These are phyloP conservation scores for Tachina grossa DNA, from an alignment of 2,888 invertebrate genomes.

Conservation along the genomic window DNA sequence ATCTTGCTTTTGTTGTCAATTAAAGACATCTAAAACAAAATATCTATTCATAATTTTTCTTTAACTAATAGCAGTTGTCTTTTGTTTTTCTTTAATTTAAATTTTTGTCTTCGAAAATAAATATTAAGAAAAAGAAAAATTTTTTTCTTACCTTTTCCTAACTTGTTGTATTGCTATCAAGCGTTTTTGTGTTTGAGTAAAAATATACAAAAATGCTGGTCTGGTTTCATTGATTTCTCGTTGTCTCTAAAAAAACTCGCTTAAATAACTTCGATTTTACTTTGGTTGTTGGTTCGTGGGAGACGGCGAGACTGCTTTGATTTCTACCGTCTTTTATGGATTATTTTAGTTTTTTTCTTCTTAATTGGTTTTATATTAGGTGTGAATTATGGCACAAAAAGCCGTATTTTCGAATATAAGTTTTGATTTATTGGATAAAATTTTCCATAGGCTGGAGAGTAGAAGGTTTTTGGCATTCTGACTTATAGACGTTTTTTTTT, in stretches of 20 bases:
- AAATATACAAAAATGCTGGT: not conserved
- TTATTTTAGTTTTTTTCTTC: conserved; percentile 45
- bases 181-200: not conserved
- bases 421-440: conserved; percentile 42
- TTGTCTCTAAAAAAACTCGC: conserved; percentile 37
- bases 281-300: conserved; percentile 67
- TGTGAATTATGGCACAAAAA: conserved; percentile 71
- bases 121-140: not conserved
- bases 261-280: conserved; percentile 66
- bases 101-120: not conserved
- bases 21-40: conserved; percentile 69
- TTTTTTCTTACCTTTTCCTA: not conserved
- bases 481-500: not conserved
- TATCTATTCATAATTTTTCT: conserved; percentile 48
- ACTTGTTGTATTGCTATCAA: conserved; percentile 1
- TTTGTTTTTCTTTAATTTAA: not conserved
- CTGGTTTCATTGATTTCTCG: not conserved
- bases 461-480: not conserved
- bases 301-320: conserved; percentile 75
- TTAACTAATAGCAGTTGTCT: not conserved
- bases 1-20: conserved; percentile 70
- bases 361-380: conserved; percentile 70
- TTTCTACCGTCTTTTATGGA: conserved; percentile 75
- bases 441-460: not conserved
- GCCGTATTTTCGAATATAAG: not conserved